Conservation (phyloP, 2,888 invertebrate genomes). For the Lepeophtheirus nordmannii region DNA sequence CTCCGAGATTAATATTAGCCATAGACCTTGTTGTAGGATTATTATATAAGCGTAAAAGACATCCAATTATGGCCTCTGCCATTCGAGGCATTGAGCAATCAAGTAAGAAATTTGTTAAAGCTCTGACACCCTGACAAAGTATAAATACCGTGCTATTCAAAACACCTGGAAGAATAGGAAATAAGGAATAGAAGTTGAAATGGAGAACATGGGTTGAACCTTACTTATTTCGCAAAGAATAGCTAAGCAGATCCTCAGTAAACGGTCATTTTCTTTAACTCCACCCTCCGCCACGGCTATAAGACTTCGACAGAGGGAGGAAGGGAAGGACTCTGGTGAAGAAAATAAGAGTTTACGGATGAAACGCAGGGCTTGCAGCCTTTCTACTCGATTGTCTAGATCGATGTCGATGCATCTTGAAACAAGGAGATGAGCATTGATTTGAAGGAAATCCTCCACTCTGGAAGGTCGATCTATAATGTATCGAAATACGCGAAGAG, state of each 20-base stretch:
- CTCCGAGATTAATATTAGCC: conserved; percentile 63
- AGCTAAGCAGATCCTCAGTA: conserved; percentile 68
- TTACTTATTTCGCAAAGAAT: conserved; percentile 67
- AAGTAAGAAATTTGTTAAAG: conserved; percentile 59
- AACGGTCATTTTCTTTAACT: conserved; percentile 60
- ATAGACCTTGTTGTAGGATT: conserved; percentile 60
- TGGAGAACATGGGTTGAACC: no score
- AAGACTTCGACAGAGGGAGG: conserved; percentile 58
- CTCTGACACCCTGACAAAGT: conserved; percentile 62
- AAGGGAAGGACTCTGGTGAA: conserved; percentile 44
- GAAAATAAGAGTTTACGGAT: conserved; percentile 51
- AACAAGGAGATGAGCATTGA: conserved; percentile 25
- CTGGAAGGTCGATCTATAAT: conserved; percentile 45
- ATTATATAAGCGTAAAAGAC: conserved; percentile 66
- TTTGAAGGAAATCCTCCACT: conserved; percentile 26
- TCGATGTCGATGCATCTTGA: conserved; percentile 71
- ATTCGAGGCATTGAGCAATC: conserved; percentile 75
- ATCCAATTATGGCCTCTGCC: conserved; percentile 75
- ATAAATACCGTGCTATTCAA: conserved; percentile 65
- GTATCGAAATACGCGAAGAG: conserved; percentile 70
- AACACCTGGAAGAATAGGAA: conserved; percentile 45
- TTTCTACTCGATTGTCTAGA: conserved; percentile 60
- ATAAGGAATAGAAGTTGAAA: conserved; percentile 4
- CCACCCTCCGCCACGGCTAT: conserved; percentile 66
- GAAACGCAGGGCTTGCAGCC: conserved; percentile 75